These are phyloP conservation scores for Gisinianus flammeolus DNA, from an alignment of 2,888 invertebrate species.

Conservation along the genomic window DNA sequence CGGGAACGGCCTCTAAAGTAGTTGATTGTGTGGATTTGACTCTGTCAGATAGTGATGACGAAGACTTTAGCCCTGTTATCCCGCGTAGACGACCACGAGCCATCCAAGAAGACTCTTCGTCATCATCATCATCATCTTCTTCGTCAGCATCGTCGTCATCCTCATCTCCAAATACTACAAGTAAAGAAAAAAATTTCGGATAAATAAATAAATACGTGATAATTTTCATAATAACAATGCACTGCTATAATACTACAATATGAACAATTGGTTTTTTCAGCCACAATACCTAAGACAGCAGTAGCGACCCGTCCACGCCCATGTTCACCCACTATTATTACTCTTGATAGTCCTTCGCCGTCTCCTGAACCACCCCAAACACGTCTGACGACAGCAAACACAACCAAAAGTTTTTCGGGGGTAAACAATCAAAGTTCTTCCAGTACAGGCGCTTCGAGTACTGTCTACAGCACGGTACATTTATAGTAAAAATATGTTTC, in stretches of 20 bases:
- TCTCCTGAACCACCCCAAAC: slow-evolving; percentile 44
- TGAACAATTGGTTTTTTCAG: too few species aligned
- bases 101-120: not conserved
- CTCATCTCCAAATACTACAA: slow-evolving; percentile 13
- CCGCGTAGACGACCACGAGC: slow-evolving; percentile 3
- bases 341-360: slow-evolving; percentile 71
- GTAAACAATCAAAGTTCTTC: too few species aligned
- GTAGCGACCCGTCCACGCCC: not conserved
- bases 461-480: too few species aligned
- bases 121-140: not conserved
- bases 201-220: too few species aligned
- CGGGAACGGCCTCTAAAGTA: slow-evolving; percentile 60
- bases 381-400: not conserved
- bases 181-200: slow-evolving; percentile 43
- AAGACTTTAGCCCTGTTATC: slow-evolving; percentile 64
- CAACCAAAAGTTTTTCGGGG: not conserved
- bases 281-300: not conserved
- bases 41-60: slow-evolving; percentile 72
- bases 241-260: too few species aligned
- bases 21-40: slow-evolving; percentile 72
- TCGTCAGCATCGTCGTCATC: not conserved
- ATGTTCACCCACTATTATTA: slow-evolving; percentile 63
- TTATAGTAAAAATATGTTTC: too few species aligned
- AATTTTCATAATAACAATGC: too few species aligned
- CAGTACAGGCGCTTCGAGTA: too few species aligned